Base-by-base conservation (phyloP, 2,113 vertebrate genomes). In the Channa argus region DNA sequence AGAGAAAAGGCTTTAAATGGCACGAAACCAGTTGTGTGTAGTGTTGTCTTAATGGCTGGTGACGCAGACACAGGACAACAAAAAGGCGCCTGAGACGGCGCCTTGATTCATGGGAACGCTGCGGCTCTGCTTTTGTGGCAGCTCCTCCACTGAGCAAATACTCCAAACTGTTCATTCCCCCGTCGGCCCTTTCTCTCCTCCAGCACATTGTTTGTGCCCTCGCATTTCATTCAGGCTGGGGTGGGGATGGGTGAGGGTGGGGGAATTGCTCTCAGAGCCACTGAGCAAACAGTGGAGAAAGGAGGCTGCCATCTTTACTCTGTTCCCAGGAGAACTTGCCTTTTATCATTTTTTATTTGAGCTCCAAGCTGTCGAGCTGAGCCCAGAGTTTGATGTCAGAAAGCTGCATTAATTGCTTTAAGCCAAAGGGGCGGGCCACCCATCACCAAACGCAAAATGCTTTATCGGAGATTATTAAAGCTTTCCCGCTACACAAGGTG, bases 121-220 rank as follows among this genome's bases (percentile, higher is more conserved):
- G 93, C 70, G 92, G 91, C 92, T 77, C 92, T 85, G 84, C 94
- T 95, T 96, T 96, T 96, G 96, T 96, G 94, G 93, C 92, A 76
- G 92, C 94, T 95, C 96, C 96, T 96, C 96, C 96, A 94, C 95
- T 97, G 94, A 96, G 96, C 95, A 97, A 97, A 97, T 96, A 97
- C 94, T 95, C 94, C 96, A 97, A 95, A 96, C 96, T 96, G 96
- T 94, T 95, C 95, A 94, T 95, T 96, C 89, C 80, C 24, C 76
- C 93, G 91, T 95, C 94, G 75, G 75, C 95, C 92, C 92, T 96
- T 97, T 97, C 96, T 97, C 95, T 96, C 92, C 92, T 89, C n/a
- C 52, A 90, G 94, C 93, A 95, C 95, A 94, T 95, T 96, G 96
- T 97, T 94, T 97, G 95, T 96, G 95, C 93, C 96, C 95, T 94